A percentile compares a stretch with the other conserved stretches of the same genome.
Evolutionary conservation across 2,113 vertebrate genomes (phyloP).

Genomic region (Myotis lucifugus): DNA sequence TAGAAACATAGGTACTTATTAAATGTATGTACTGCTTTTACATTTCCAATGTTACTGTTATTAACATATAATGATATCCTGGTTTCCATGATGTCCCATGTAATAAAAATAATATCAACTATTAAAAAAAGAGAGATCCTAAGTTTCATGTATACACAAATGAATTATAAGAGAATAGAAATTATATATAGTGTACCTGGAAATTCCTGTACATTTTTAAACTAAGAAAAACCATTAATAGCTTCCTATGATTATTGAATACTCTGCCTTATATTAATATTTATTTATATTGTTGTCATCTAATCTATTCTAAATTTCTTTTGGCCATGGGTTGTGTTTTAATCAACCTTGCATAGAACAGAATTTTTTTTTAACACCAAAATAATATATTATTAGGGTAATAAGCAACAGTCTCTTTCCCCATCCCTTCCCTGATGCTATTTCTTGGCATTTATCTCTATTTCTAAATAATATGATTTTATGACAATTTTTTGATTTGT

Average conservation of each 20-base stretch:
- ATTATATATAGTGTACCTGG: not conserved
- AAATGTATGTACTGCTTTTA: not conserved
- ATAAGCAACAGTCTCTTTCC: not conserved
- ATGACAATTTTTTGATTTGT: slow-evolving; percentile 1
- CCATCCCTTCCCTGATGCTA: not conserved
- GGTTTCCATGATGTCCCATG: not conserved
- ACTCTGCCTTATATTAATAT: not conserved
- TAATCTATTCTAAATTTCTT: slow-evolving; percentile 21
- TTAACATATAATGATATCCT: not conserved
- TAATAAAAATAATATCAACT: slow-evolving; percentile 14
- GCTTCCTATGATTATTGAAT: not conserved
- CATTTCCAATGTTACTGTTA: not conserved
- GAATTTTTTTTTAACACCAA: not conserved
- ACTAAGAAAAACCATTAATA: not conserved
- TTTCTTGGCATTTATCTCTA: not conserved
- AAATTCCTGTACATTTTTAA: not conserved
- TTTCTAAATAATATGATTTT: slow-evolving; percentile 23
- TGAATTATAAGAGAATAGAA: not conserved
- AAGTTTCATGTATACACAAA: not conserved
- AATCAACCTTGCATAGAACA: not conserved
- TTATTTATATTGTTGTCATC: not conserved
- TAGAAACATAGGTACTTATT: not conserved
- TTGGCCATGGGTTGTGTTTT: not conserved
- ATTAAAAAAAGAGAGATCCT: not conserved
- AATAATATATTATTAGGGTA: not conserved